These are phyloP conservation scores for Salticus scenicus DNA, from an alignment of 2,888 invertebrate genomes.

Conservation along the genomic window DNA sequence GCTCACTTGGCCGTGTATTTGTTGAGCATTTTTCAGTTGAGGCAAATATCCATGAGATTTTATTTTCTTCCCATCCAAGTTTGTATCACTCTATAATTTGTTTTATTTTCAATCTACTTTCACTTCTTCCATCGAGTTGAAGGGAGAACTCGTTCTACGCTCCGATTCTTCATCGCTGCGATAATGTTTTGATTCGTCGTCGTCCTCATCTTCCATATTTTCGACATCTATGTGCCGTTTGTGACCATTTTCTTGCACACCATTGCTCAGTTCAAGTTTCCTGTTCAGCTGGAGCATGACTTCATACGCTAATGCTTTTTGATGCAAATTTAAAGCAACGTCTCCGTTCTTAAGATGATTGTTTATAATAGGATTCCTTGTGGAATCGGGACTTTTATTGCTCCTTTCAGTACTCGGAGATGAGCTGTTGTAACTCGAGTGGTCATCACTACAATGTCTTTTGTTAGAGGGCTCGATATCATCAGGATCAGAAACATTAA, in stretches of 20 bases:
- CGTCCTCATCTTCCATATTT: conserved; percentile 52
- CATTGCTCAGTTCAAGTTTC: conserved; percentile 53
- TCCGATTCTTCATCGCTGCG: conserved; percentile 48
- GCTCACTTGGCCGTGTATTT: neutral
- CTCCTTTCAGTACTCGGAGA: conserved; percentile 49
- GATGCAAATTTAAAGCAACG: conserved; percentile 28
- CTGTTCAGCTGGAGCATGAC: conserved; percentile 54
- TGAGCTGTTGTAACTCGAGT: conserved; percentile 30
- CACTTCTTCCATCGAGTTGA: conserved; percentile 42
- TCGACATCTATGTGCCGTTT: conserved; percentile 53
- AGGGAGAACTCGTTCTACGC: conserved; percentile 40
- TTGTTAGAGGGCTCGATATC: conserved; percentile 36
- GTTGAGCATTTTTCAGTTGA: conserved; percentile 13
- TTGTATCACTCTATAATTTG: too few species aligned
- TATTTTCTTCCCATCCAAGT: too few species aligned
- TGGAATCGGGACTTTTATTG: conserved; percentile 57
- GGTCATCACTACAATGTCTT: conserved; percentile 44
- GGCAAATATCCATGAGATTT: neutral
- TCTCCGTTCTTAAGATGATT: conserved; percentile 73
- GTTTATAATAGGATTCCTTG: conserved; percentile 16
- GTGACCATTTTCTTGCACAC: conserved; percentile 57
- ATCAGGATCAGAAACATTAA: conserved; percentile 40
- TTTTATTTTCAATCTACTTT: conserved; percentile 57
- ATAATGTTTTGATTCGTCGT: conserved; percentile 54
- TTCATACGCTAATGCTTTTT: conserved; percentile 47